These are phyloP conservation scores for Pelecanus crispus DNA, from an alignment of 2,113 vertebrate species.

Conservation along the genomic window DNA sequence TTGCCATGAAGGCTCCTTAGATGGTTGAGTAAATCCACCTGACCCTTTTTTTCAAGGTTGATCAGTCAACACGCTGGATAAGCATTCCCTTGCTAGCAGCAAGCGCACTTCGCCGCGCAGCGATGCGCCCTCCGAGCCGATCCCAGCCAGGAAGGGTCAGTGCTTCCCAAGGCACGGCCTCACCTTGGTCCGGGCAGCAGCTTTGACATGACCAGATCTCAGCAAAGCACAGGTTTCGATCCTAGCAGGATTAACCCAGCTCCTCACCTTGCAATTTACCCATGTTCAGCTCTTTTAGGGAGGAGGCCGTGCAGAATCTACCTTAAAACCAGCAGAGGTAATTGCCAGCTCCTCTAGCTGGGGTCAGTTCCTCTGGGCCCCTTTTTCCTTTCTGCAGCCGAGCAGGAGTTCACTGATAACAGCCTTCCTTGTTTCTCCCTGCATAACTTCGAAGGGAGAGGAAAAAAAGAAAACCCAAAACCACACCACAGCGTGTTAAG, in stretches of 20 bases:
- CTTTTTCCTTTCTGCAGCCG: not conserved
- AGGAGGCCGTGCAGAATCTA: not conserved
- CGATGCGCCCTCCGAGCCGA: fast-evolving
- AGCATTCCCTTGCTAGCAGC: not conserved
- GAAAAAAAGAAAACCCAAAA: not conserved
- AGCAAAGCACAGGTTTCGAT: not conserved
- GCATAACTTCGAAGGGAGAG: not conserved
- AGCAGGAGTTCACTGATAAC: not conserved
- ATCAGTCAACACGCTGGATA: not conserved
- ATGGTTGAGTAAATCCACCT: conserved; percentile 4
- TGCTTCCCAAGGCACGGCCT: not conserved
- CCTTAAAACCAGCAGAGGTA: not conserved
- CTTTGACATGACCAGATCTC: not conserved
- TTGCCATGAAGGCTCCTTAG: not conserved
- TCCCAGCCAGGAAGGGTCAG: not conserved
- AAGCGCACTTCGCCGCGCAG: not conserved
- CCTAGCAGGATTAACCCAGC: not conserved
- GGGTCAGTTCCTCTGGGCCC: not conserved
- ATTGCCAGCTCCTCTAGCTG: not conserved
- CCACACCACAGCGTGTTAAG: fast-evolving
- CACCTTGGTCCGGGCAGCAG: not conserved
- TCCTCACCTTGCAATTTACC: not conserved
- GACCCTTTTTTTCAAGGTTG: conserved; percentile 36
- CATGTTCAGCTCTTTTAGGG: not conserved
- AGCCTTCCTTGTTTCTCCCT: not conserved